Conservation (phyloP, 2,888 invertebrate genomes). For the Nycteola revayana region DNA sequence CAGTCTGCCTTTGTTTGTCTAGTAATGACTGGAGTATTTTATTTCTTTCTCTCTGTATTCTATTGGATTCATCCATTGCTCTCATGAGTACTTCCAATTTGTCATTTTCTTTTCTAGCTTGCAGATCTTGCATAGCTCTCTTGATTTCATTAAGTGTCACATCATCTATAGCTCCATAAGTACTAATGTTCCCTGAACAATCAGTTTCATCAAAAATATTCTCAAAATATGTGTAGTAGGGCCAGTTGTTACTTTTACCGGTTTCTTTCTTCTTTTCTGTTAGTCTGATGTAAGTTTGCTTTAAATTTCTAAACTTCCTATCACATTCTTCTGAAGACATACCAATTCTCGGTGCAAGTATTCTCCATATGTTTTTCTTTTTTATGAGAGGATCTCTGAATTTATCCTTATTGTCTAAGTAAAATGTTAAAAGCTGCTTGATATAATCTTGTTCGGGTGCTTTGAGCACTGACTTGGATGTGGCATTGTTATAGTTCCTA, state of each 20-base stretch:
- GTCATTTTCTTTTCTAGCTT: conserved; percentile 44
- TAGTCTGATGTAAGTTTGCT: conserved; percentile 66
- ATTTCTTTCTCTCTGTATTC: conserved; percentile 68
- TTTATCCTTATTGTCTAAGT: conserved; percentile 61
- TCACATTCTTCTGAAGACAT: conserved; percentile 66
- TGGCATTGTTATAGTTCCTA: conserved; percentile 7
- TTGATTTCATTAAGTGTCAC: conserved; percentile 49
- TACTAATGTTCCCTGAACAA: conserved; percentile 11
- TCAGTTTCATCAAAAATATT: conserved; percentile 55
- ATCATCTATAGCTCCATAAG: conserved; percentile 35
- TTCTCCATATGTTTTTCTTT: conserved; percentile 62
- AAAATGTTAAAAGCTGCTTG: conserved; percentile 58
- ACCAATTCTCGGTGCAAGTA: conserved; percentile 52
- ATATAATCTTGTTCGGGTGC: conserved; percentile 57
- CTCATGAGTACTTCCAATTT: conserved; percentile 58
- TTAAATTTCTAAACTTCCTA: conserved; percentile 68
- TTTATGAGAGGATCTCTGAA: conserved; percentile 62
- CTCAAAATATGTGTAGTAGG: conserved; percentile 65
- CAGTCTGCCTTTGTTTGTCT: conserved; percentile 35
- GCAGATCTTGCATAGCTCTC: conserved; percentile 43
- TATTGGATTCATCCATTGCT: conserved; percentile 63
- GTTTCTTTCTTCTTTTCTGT: conserved; percentile 52
- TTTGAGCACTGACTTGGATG: conserved; percentile 27
- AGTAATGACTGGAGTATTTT: conserved; percentile 61
- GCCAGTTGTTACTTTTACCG: conserved; percentile 63